Base-by-base conservation (phyloP, 2,888 invertebrate species). In the Leistus spinibarbis region DNA sequence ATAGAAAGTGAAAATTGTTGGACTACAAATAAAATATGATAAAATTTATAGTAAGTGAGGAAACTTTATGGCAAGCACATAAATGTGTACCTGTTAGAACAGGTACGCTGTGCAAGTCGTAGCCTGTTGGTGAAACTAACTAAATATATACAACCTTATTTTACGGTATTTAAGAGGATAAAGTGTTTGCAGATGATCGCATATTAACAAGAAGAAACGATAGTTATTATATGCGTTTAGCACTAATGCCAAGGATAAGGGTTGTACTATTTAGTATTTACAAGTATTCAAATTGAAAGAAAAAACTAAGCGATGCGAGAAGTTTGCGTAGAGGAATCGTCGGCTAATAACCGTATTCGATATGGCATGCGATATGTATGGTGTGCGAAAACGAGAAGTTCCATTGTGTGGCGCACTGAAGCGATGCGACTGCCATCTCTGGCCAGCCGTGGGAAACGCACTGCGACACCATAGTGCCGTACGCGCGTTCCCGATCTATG, bases 301-400 rank as follows among this genome's bases (percentile, higher is more conserved):
- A 27, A 27, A 9, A 9, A 27, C 27, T 27, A 27, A 27, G 27
- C 27, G 27, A 27, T 9, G 27, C 27, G 40, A 40, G 40, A 13
- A 40, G 7, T 40, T 13, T n/a, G n/a, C n/a, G n/a, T n/a, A 40
- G 40, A 10, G 40, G 40, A 13, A 40, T 40, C 40, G 40, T 13
- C 1, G 7, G 40, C 40, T 40, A 40, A 40, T 40, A 13, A 53
- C 54, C 20, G 40, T 22, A 53, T 66, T 66, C 66, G 66, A 66
- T 66, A 66, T 66, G 66, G 66, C 66, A 66, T 66, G 53, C 40
- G 66, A 66, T 66, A 66, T 40, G 53, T 40, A 66, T 19, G 24
- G 24, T 7, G 3, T 3, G 24, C 24, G 54, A 53, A 53, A 40
- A 10, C 40, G 40, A 40, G 13, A 40, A 40, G 10, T 40, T 40